These are phyloP conservation scores for Eupleurogrammus muticus DNA, from an alignment of 2,797 vertebrate genomes.

Conservation along the genomic window DNA sequence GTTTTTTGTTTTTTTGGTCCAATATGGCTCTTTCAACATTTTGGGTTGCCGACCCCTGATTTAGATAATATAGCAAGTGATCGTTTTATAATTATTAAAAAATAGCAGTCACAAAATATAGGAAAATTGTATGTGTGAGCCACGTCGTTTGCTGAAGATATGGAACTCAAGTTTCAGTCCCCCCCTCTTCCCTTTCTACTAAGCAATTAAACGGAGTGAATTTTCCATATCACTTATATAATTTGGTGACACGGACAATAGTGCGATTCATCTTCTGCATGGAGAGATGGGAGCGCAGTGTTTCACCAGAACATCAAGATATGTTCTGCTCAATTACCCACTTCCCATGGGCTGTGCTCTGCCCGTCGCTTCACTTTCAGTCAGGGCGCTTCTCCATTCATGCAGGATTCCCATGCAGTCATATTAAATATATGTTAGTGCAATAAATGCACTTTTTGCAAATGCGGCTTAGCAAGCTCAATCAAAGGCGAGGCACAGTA, in stretches of 20 bases:
- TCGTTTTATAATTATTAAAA: slow-evolving; percentile 30
- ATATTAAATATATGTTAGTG: slow-evolving; percentile 49
- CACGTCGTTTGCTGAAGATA: slow-evolving; percentile 42
- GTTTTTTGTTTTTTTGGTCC: no score
- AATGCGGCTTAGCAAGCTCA: slow-evolving; percentile 49
- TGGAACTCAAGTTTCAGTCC: slow-evolving; percentile 39
- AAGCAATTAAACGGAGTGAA: slow-evolving; percentile 64
- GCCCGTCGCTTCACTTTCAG: slow-evolving; percentile 52
- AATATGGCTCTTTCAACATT: no score
- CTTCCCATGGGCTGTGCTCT: slow-evolving; percentile 49
- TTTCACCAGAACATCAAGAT: slow-evolving; percentile 74
- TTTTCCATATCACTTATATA: slow-evolving; percentile 74
- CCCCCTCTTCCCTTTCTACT: slow-evolving; percentile 34
- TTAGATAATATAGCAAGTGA: slow-evolving; percentile 2
- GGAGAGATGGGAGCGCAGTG: slow-evolving; percentile 52
- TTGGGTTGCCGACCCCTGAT: no score
- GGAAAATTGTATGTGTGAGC: slow-evolving; percentile 30
- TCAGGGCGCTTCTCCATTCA: slow-evolving; percentile 44
- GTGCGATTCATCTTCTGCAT: slow-evolving; percentile 72
- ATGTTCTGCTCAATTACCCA: slow-evolving; percentile 75
- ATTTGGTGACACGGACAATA: slow-evolving; percentile 77
- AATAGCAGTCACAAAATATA: slow-evolving; percentile 24
- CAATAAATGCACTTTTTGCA: slow-evolving; percentile 37
- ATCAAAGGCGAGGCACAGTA: slow-evolving; percentile 46
- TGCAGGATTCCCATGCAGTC: slow-evolving; percentile 30